These are phyloP conservation scores for Bombyx huttoni DNA, from an alignment of 2,888 invertebrate species.

Conservation along the genomic window DNA sequence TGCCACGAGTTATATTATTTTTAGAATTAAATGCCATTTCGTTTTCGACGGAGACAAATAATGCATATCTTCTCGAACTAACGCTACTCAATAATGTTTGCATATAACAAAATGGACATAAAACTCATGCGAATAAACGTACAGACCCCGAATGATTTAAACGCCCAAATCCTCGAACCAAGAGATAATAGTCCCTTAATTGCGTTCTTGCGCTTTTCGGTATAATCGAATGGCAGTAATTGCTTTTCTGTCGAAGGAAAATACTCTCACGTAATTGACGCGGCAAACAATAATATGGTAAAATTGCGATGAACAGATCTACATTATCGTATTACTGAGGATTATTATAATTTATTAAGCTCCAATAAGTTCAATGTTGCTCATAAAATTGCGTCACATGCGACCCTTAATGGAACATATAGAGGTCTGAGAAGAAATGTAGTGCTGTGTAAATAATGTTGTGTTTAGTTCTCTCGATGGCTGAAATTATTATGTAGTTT, in stretches of 20 bases:
- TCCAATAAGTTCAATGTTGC: neutral
- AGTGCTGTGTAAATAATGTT: neutral
- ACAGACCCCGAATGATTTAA: slow-evolving; percentile 39
- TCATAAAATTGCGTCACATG: neutral
- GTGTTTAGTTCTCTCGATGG: neutral
- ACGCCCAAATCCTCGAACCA: slow-evolving; percentile 28
- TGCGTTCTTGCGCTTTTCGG: slow-evolving; percentile 43
- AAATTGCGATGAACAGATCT: slow-evolving; percentile 14
- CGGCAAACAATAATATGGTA: slow-evolving; percentile 1
- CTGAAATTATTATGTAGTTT: slow-evolving; percentile 13
- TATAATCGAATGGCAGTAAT: slow-evolving; percentile 58
- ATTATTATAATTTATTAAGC: slow-evolving; percentile 15
- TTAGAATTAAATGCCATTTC: neutral
- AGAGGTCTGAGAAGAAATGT: neutral
- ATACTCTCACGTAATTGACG: slow-evolving; percentile 35
- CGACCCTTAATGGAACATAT: neutral
- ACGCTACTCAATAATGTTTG: slow-evolving; percentile 14
- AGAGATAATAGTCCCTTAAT: slow-evolving; percentile 53
- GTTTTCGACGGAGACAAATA: slow-evolving; percentile 5
- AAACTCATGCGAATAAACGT: slow-evolving; percentile 29
- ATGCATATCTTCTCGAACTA: slow-evolving; percentile 2
- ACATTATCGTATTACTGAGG: slow-evolving; percentile 1
- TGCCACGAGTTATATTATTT: too few species aligned
- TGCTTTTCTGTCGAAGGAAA: slow-evolving; percentile 47
- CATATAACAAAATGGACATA: slow-evolving; percentile 25